Base-by-base conservation (phyloP, 2,797 vertebrate species). In the Myripristis jacobus region DNA sequence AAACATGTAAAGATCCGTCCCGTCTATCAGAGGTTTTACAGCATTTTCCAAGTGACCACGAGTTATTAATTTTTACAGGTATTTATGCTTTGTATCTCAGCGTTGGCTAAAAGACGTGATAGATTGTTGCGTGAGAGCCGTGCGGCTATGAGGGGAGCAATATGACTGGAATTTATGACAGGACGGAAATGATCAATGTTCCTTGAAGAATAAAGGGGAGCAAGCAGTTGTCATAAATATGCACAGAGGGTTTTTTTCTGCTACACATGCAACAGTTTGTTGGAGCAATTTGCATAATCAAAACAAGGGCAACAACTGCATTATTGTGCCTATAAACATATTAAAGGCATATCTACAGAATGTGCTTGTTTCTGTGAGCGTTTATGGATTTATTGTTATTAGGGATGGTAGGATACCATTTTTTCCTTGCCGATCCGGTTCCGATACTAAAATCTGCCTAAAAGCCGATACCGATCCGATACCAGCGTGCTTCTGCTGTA, bases 11-110 rank as follows among this genome's bases (percentile, higher is more conserved):
- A 29, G 13, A 36, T 19, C 13, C 22, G 61, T 38, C 4, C 53
- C 46, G 57, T 66, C 77, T 12, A 38, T 79, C 57, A 67, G 27
- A 73, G 47, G 19, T 47, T 47, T 47, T 10, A 47, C 38, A 79
- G 69, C 31, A 59, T 73, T 55, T 57, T 54, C 58, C 36, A 50
- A 55, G 66, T 57, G 71, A 57, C 52, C 61, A 72, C 58, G 71
- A 77, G 52, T 71, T 81, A 84, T 80, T 71, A 77, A 87, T 86
- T 84, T 83, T 38, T 65, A 69, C 31, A 73, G 69, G n/a, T 69
- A 55, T 47, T 43, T 43, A 15, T 43, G 41, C 6, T 15, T 43
- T 12, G 62, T 78, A 75, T 65, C n/a, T 55, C 50, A 48, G 60
- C 68, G 36, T 18, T 1, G 6, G 64, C 68, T 66, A 78, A 66